Evolutionary conservation across 2,797 vertebrate species (phyloP), one percentile per base, ranked within the genome.

Genomic region (Acropternis orthonyx): DNA sequence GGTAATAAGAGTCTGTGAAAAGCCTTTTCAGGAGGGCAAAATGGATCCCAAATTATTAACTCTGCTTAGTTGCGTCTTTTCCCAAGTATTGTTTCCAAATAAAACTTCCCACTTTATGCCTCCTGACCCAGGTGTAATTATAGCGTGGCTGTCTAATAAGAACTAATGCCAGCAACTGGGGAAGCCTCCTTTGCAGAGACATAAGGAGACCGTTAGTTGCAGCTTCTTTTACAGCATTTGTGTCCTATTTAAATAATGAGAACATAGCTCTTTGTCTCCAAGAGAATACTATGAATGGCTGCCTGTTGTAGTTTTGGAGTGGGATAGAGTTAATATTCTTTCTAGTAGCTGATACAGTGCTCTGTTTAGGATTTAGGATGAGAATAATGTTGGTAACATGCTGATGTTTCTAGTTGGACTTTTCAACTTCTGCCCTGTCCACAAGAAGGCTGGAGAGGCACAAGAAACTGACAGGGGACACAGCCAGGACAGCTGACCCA

Each of bases 81-180:
- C 68, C 79, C 51, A 93, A n/a, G 92, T 89, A 77, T 61, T 96
- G 92, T 94, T 97, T 93, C 85, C 77, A 94, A 96, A 95, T 89
- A 95, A 95, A 87, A 91, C 58, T 67, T 89, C 44, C 44, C 84
- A 90, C 62, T 93, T 82, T 67, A 30, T 59, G 61, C 52, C 76
- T 92, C 82, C 76, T 94, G 89, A 84, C 81, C 88, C 78, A 97
- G 83, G 54, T 83, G 73, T 79, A 92, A 85, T 96, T 97, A 89
- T 21, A 76, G 58, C 6, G 5, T 61, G 28, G 65, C 85, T 95
- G 92, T 72, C 83, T 94, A 94, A 93, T 63, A 93, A 77, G 37
- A 77, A 63, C 62, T 93, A 93, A 39, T 91, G 77, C 67, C 94
- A 96, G 51, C 67, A 71, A 30, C 69, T 26, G 84, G 56, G 75